Evolutionary conservation across 1,140 invertebrate genomes (phyloP), one percentile per base, ranked within the genome.

Genomic region (Cryptotermes secundus): DNA sequence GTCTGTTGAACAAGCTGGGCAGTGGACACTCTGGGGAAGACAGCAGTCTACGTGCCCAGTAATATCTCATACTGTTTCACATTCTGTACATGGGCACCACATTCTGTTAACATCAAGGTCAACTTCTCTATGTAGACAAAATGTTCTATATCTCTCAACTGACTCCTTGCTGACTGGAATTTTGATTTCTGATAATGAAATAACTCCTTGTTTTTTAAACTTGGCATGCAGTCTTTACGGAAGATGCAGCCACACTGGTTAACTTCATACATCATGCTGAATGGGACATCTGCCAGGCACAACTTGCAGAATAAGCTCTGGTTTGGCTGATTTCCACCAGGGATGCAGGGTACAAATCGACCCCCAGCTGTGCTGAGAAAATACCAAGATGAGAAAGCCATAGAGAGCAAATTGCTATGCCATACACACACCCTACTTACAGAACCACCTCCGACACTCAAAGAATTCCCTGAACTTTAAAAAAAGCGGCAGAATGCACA

Each of bases 11-110:
- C 96, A 98, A 86, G 94, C 96, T 24, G 96, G 95, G 91, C 96
- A 97, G 87, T 94, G 93, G 36, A 94, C 93, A 45, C 90, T 88
- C 86, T 90, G 90, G 9, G 90, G 90, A 31, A 88, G 87, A 84
- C 89, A 90, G 88, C 49, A 88, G 34, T 84, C 85, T 84, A 53
- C 86, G 42, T 92, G 91, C 14, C 59, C 59, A 85, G 93, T 93
- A 87, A 95, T 91, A 65, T 91, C 91, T 88, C 97, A 98, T 84
- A 99, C 95, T 1, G 97, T 98, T 89, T 99, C 97, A 92, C 97
- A 99, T 86, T 97, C 97, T 42, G 95, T 95, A 87, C 95, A 93
- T 36, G 97, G 98, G 91, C 97, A 99, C 94, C 97, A 99, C 45
- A 95, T 96, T 85, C 97, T 93, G 87, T 93, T 94, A 86, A 96